A percentile compares a stretch with the other conserved stretches of the same genome.
Evolutionary conservation across 2,888 invertebrate genomes (phyloP).

Genomic region (Steinernema carpocapsae): DNA sequence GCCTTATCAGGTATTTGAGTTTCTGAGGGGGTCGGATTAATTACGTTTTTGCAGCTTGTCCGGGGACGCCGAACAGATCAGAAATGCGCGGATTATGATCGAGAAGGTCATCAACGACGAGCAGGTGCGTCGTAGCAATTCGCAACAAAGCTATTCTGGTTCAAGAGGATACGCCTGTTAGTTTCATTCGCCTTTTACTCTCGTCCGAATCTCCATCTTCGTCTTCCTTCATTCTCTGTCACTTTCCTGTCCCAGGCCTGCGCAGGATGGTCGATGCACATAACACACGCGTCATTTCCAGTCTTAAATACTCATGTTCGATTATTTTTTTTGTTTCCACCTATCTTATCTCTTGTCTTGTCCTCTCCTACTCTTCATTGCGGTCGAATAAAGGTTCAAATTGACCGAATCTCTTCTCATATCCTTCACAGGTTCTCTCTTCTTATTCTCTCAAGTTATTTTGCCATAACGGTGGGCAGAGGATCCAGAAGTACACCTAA

Average conservation of each 20-base stretch:
- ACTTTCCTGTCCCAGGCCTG: neutral
- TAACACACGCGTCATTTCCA: neutral
- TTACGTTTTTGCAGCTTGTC: slow-evolving; percentile 57
- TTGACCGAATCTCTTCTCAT: slow-evolving; percentile 31
- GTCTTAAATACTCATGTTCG: neutral
- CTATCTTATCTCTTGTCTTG: neutral
- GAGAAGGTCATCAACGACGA: slow-evolving; percentile 61
- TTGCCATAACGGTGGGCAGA: neutral
- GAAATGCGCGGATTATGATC: slow-evolving; percentile 53
- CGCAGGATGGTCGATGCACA: neutral
- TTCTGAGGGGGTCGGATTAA: neutral
- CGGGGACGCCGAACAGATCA: slow-evolving; percentile 57
- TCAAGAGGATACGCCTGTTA: neutral
- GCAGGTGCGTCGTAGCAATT: slow-evolving; percentile 49
- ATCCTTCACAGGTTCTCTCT: neutral
- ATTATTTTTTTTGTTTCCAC: neutral
- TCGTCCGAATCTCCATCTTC: slow-evolving; percentile 22
- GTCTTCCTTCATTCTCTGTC: neutral
- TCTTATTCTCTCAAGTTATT: slow-evolving; percentile 24
- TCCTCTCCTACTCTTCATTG: slow-evolving; percentile 18
- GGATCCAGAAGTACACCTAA: too few relatives aligned
- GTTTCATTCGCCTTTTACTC: neutral
- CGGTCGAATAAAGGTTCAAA: slow-evolving; percentile 28
- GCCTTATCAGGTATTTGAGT: slow-evolving; percentile 52
- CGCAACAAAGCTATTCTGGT: slow-evolving; percentile 25